These are phyloP conservation scores for Paratilapia polleni DNA, from an alignment of 2,113 vertebrate genomes.

Conservation along the genomic window DNA sequence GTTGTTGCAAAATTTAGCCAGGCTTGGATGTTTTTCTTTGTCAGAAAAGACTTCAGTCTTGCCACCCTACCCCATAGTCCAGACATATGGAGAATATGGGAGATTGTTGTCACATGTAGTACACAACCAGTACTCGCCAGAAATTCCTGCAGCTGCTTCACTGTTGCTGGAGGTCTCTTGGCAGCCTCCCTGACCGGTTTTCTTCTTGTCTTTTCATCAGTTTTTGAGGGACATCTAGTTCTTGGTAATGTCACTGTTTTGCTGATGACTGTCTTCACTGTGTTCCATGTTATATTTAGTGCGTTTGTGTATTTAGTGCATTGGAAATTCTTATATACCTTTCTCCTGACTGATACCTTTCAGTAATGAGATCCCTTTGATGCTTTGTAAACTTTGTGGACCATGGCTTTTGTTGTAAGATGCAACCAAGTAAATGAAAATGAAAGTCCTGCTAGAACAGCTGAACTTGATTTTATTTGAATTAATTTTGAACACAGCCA, in stretches of 20 bases:
- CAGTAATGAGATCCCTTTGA: neutral
- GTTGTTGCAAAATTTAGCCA: too few species aligned
- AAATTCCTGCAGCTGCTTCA: neutral
- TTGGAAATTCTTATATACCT: neutral
- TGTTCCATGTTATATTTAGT: neutral
- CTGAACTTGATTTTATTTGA: neutral
- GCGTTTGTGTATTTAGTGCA: neutral
- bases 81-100: neutral
- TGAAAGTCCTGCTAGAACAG: accelerated
- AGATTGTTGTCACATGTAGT: neutral
- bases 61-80: neutral
- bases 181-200: accelerated
- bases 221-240: neutral
- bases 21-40: too few species aligned
- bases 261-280: neutral
- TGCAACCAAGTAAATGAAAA: neutral
- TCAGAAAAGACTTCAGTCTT: too few species aligned
- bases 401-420: too few species aligned
- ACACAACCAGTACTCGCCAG: neutral
- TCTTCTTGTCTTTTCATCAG: neutral
- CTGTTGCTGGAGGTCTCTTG: neutral
- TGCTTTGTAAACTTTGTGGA: neutral
- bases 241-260: neutral
- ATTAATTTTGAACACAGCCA: neutral
- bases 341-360: neutral